Percentiles rank a stretch among this genome's conserved stretches.
phyloP scores from a whole-genome alignment of 2,113 vertebrate species.

The Lota lota region DNA sequence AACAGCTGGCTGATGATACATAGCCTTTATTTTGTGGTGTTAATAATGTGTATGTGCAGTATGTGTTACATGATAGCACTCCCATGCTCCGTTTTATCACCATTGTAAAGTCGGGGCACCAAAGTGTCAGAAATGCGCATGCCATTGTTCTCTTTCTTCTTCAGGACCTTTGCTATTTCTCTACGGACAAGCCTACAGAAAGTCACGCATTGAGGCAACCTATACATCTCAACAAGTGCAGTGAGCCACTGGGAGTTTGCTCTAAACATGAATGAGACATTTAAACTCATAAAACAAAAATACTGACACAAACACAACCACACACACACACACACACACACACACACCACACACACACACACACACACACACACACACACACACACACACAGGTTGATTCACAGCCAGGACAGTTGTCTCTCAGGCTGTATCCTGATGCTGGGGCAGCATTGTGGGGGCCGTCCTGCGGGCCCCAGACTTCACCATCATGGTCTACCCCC shows the following conservation, averaged over 20 bases:
- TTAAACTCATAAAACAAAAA: background rate
- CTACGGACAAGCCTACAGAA: background rate
- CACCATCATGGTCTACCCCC: slow-evolving; percentile 9
- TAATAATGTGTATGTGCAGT: slow-evolving; percentile 24
- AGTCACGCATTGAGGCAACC: too few relatives aligned
- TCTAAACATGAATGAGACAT: too few relatives aligned
- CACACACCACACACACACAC: background rate
- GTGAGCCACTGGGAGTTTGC: too few relatives aligned
- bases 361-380: slow-evolving; percentile 3
- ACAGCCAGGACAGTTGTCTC: slow-evolving; percentile 57
- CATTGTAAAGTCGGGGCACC: slow-evolving; percentile 20
- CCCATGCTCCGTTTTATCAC: slow-evolving; percentile 25
- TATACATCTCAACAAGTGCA: too few relatives aligned
- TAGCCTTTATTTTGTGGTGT: slow-evolving; percentile 36
- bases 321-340: slow-evolving; percentile 2
- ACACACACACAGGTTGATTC: slow-evolving; percentile 50
- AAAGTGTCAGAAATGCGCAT: background rate
- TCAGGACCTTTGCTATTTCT: background rate
- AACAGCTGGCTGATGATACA: slow-evolving; percentile 23
- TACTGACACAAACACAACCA: slow-evolving; percentile 1
- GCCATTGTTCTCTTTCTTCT: slow-evolving; percentile 4
- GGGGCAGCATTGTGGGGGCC: slow-evolving; percentile 22
- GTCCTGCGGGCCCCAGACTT: slow-evolving; percentile 11
- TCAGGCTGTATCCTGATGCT: slow-evolving; percentile 39
- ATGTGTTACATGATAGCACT: slow-evolving; percentile 27